Evolutionary conservation across 2,888 invertebrate genomes (phyloP).

Genomic region (Drosophila pseudotalamancana): DNA sequence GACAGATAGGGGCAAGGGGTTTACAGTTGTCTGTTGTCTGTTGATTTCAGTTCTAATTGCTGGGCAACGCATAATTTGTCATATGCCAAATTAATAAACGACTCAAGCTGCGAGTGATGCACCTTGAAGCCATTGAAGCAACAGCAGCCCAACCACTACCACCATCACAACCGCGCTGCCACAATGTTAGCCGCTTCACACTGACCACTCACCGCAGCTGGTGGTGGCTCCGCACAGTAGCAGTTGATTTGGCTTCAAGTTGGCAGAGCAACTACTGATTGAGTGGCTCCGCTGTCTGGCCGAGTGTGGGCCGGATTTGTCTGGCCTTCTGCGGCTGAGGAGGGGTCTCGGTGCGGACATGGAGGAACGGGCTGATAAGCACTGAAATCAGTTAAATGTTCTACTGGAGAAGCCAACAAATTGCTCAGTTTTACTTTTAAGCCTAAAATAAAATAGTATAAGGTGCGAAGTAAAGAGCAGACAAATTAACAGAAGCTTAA

Average conservation of each 20-base stretch:
- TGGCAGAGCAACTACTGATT: slow-evolving; percentile 61
- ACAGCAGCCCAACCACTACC: slow-evolving; percentile 2
- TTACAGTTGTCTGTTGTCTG: slow-evolving; percentile 43
- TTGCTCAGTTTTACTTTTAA: background rate
- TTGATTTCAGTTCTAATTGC: slow-evolving; percentile 67
- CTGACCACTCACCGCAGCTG: slow-evolving; percentile 9
- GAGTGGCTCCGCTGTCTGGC: slow-evolving; percentile 45
- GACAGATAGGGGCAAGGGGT: slow-evolving; percentile 24
- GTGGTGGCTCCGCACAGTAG: slow-evolving; percentile 52
- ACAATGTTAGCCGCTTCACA: background rate
- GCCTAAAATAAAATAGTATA: background rate
- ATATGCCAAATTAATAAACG: slow-evolving; percentile 78
- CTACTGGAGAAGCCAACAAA: background rate
- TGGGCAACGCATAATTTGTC: slow-evolving; percentile 74
- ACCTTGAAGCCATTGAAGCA: slow-evolving; percentile 37
- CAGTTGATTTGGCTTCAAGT: slow-evolving; percentile 69
- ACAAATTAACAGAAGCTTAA: background rate
- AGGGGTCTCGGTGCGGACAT: background rate
- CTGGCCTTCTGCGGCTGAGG: background rate
- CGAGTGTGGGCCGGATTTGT: slow-evolving; percentile 39
- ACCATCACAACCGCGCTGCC: background rate
- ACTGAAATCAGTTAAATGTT: background rate
- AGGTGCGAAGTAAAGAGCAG: no score
- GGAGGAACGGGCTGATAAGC: background rate
- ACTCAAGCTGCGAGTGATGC: slow-evolving; percentile 36